These are phyloP conservation scores for Heliopora coerulea DNA, from an alignment of 92 coral and sea anemone genomes.

Conservation along the genomic window DNA sequence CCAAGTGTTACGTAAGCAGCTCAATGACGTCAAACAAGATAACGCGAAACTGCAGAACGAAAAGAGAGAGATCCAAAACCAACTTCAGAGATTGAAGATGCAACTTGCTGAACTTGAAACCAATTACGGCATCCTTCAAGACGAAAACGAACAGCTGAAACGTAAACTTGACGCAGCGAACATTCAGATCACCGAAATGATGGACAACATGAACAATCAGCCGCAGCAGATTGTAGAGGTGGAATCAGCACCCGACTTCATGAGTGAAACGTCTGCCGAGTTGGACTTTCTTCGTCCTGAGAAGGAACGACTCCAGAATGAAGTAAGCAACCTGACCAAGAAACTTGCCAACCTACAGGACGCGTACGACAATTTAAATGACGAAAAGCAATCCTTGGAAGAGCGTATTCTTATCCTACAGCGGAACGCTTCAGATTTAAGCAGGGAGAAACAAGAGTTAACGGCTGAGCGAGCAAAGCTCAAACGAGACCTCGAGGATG, in stretches of 20 bases:
- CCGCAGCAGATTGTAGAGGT: constrained; percentile 60
- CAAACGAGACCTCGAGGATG: constrained; percentile 60
- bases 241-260: constrained; percentile 63
- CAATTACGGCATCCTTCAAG: constrained; percentile 60
- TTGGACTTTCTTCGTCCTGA: constrained; percentile 75
- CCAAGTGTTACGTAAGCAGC: constrained; percentile 64
- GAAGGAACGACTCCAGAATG: constrained; percentile 72
- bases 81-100: constrained; percentile 65
- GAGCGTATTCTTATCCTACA: constrained; percentile 48
- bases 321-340: constrained; percentile 68
- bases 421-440: constrained; percentile 59
- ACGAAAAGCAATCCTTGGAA: constrained; percentile 63
- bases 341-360: constrained; percentile 70
- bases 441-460: constrained; percentile 47
- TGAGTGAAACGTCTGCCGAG: constrained; percentile 61
- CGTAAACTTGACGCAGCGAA: constrained; percentile 67
- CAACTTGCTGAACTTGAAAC: constrained; percentile 73
- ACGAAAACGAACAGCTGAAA: constrained; percentile 81
- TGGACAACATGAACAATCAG: constrained; percentile 65
- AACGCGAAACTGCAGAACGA: constrained; percentile 66
- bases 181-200: constrained; percentile 69
- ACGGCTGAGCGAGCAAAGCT: constrained; percentile 47
- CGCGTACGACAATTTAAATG: constrained; percentile 61
- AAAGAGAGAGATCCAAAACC: constrained; percentile 67
- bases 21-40: constrained; percentile 59